Conservation (phyloP, 2,888 invertebrate genomes). For the Gonocerus acuteangulatus region DNA sequence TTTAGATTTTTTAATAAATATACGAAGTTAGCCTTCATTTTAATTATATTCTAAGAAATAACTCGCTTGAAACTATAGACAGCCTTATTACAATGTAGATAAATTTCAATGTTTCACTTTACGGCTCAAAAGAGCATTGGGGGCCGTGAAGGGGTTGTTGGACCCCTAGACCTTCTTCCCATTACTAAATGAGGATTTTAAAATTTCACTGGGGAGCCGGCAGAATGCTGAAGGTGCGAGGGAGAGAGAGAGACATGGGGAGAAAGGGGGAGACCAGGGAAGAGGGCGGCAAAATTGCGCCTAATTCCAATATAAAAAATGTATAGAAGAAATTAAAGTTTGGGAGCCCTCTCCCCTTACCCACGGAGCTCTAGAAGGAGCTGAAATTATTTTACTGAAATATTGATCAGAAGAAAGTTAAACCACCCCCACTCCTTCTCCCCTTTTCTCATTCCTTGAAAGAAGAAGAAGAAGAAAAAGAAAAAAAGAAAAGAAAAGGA, state of each 20-base stretch:
- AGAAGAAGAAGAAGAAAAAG: slow-evolving; percentile 16
- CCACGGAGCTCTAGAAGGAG: neutral
- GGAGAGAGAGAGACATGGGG: too few relatives aligned
- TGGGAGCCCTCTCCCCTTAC: neutral
- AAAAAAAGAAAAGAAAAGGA: slow-evolving; percentile 11
- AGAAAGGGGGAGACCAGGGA: too few relatives aligned
- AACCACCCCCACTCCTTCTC: neutral
- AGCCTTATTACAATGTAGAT: too few relatives aligned
- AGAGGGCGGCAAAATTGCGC: neutral
- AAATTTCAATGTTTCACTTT: too few relatives aligned
- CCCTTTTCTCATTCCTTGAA: neutral
- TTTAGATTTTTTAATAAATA: too few relatives aligned
- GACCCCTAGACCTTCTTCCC: neutral
- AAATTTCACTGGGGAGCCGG: slow-evolving; percentile 14
- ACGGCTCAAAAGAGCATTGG: neutral
- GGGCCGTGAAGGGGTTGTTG: neutral
- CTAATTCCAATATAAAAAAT: slow-evolving; percentile 22
- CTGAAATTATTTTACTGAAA: slow-evolving; percentile 21
- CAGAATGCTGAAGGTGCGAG: neutral
- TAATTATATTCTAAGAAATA: too few relatives aligned
- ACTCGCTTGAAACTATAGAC: too few relatives aligned
- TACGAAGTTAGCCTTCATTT: too few relatives aligned
- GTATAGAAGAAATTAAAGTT: slow-evolving; percentile 22
- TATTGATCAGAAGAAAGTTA: slow-evolving; percentile 22
- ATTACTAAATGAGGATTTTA: slow-evolving; percentile 22